Evolutionary conservation across 2,113 vertebrate species (phyloP), one percentile per base, ranked within the genome.

Genomic region (Mustelus asterias): DNA sequence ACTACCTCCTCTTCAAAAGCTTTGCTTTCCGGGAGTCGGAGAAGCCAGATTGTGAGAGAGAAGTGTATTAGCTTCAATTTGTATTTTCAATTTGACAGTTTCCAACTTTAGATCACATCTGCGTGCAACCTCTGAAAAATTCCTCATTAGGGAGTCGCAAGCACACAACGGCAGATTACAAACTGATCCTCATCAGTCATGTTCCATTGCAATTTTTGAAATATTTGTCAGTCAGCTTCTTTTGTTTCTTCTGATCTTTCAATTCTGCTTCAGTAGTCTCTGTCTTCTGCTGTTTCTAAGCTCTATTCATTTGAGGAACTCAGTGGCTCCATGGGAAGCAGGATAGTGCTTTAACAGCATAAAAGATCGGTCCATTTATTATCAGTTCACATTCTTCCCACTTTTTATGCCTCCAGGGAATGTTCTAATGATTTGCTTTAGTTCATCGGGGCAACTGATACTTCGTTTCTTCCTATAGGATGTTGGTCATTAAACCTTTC

Each of bases 371-470:
- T 13, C 65, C 22, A 41, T 26, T n/a, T 94, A 41, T 67, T 70
- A 70, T 9, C 11, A 9, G 63, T 11, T 94, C 20, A 3, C 26
- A 69, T 94, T 67, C n/a, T 41, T 26, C 18, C 58, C 10, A 10
- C 65, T 67, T 41, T 69, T 94, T 69, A 69, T 24, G 24, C 65
- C 65, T 14, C 1, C 0, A 37, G 60, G 33, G 37, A 94, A 33
- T 54, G 29, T 95, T 54, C 67, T 72, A 95, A 93, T 94, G 93
- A 94, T 70, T 69, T 95, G 44, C 41, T 72, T 48, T 95, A 48
- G 94, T 72, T 72, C 44, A 16, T 72, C 26, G 14, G 67, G 69
- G 67, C 41, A 72, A 24, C 7, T 13, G 18, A 44, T 94, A 14
- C 37, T 70, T 94, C 2, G 24, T 26, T 44, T 70, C 93, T 70